phyloP scores from a whole-genome alignment of 1,140 invertebrate species.

The Drosophila cardini region DNA sequence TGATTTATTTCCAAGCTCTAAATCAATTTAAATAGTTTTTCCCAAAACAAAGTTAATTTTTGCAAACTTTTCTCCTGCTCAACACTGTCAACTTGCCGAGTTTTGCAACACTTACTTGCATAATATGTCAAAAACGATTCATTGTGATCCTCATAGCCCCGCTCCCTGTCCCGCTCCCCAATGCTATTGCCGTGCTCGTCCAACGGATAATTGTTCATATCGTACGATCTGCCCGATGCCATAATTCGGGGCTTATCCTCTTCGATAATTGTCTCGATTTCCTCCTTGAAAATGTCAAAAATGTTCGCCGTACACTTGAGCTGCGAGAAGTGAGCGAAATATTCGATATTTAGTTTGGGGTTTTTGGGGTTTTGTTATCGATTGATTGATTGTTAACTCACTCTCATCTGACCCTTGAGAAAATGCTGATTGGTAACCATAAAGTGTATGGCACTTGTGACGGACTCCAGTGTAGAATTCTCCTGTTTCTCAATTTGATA shows the following conservation, averaged over 20 bases:
- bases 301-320: slow-evolving; percentile 82
- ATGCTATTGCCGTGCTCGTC: slow-evolving; percentile 69
- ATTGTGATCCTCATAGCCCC: slow-evolving; percentile 79
- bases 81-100: neutral
- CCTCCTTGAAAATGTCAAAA: slow-evolving; percentile 83
- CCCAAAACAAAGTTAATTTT: too few relatives aligned
- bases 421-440: slow-evolving; percentile 86
- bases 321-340: slow-evolving; percentile 41
- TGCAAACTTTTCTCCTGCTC: neutral
- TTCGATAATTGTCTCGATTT: slow-evolving; percentile 82
- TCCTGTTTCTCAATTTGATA: slow-evolving; percentile 77
- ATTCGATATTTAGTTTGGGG: too few relatives aligned
- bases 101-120: slow-evolving; percentile 60
- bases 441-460: slow-evolving; percentile 85
- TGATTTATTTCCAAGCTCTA: too few relatives aligned
- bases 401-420: slow-evolving; percentile 86
- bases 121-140: slow-evolving; percentile 81
- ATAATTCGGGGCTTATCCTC: slow-evolving; percentile 82
- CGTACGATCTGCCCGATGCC: slow-evolving; percentile 81
- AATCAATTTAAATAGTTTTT: too few relatives aligned
- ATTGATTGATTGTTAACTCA: slow-evolving; percentile 46
- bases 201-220: slow-evolving; percentile 80
- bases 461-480: slow-evolving; percentile 77
- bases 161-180: slow-evolving; percentile 56
- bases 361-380: too few relatives aligned